A percentile compares a stretch with the other conserved stretches of the same genome.
Evolutionary conservation across 2,113 vertebrate genomes (phyloP).

Genomic region (Melanostigma gelatinosum): DNA sequence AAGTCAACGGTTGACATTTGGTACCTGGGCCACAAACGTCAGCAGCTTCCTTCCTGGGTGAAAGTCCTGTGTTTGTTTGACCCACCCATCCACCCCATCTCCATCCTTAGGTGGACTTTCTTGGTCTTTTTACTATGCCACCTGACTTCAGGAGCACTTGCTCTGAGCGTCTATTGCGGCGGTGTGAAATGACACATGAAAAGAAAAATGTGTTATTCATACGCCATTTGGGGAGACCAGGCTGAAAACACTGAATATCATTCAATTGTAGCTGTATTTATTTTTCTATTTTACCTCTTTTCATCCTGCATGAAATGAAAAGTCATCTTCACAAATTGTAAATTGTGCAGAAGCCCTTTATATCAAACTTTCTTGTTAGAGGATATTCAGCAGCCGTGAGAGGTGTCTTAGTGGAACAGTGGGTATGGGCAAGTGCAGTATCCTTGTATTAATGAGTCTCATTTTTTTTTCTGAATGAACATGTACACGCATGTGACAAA

Average conservation of each 20-base stretch:
- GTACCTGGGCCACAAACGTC: background rate
- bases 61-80: background rate
- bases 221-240: background rate
- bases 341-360: constrained; percentile 6
- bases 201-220: background rate
- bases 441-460: background rate
- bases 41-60: background rate
- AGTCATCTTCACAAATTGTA: background rate
- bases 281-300: background rate
- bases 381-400: background rate
- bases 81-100: background rate
- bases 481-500: background rate
- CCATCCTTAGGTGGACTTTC: background rate
- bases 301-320: background rate
- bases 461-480: background rate
- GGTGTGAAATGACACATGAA: background rate
- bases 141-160: background rate
- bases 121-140: background rate
- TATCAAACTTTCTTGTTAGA: background rate
- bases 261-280: background rate
- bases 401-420: background rate
- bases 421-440: background rate
- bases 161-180: background rate
- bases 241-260: background rate
- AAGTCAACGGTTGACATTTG: background rate